Evolutionary conservation across 2,797 vertebrate genomes (phyloP), one percentile per base, ranked within the genome.

Genomic region (Sebastes taczanowskii): DNA sequence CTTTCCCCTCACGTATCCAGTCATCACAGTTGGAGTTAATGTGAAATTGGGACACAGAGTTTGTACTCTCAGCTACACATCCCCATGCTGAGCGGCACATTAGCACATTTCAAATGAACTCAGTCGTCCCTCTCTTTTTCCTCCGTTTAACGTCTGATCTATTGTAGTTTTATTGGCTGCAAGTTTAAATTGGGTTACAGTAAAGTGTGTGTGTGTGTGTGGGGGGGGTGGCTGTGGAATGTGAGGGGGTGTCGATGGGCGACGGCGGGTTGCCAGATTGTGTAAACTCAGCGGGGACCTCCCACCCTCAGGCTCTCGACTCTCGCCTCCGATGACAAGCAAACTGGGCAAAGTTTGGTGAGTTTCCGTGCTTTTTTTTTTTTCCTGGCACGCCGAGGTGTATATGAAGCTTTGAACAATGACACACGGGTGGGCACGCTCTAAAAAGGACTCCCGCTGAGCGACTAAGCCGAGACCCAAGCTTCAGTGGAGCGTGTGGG

Each of bases 211-310:
- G 61, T 46, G 61, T 46, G 18, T 5, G 35, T 2, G 23, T 23
- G 62, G 20, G n/a, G 23, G 25, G 55, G 70, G 34, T 34, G 70
- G 46, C 49, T 55, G 60, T 83, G 78, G 65, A 83, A 79, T 78
- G 75, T 55, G 82, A 88, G 80, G 80, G 72, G 74, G 88, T 10
- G 85, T 63, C 70, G 82, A 87, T 86, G 86, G 71, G 80, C 22
- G 35, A 80, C 52, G 71, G 79, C 56, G 53, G 82, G 90, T 87
- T 90, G 90, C 86, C 92, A 95, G 91, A 93, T 90, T 92, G 87
- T 91, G 83, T 92, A 92, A 93, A 92, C 91, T 93, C 94, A 95
- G 89, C 88, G 53, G 94, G 93, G 92, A 95, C 94, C 92, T 91
- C 91, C 94, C 92, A 94, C 92, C 94, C 92, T 80, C 91, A 83